These are phyloP conservation scores for Drosophila parabipectinata DNA, from an alignment of 1,140 invertebrate species.

Conservation along the genomic window DNA sequence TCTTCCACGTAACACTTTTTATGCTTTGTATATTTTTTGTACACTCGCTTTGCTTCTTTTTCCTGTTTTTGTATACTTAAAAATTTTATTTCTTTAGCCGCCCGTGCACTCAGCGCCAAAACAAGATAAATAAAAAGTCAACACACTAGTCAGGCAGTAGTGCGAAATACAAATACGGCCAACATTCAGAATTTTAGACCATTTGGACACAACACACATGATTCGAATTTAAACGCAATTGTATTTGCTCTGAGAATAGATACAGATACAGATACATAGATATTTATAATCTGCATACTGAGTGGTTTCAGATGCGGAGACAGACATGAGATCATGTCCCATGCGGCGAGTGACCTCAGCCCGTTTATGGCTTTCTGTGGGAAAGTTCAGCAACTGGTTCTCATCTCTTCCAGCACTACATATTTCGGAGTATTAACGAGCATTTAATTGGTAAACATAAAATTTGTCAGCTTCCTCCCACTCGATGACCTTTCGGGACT, in stretches of 20 bases:
- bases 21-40: slow-evolving; percentile 31
- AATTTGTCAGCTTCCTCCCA: slow-evolving; percentile 26
- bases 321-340: slow-evolving; percentile 68
- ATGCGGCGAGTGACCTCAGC: slow-evolving; percentile 29
- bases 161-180: slow-evolving; percentile 32
- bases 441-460: neutral
- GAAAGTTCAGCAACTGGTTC: slow-evolving; percentile 5
- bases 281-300: neutral
- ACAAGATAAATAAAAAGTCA: slow-evolving; percentile 41
- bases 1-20: slow-evolving; percentile 36
- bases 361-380: slow-evolving; percentile 14
- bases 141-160: slow-evolving; percentile 29
- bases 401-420: slow-evolving; percentile 5
- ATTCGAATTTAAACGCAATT: slow-evolving; percentile 78
- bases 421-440: slow-evolving; percentile 6
- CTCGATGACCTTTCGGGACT: slow-evolving; percentile 51
- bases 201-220: slow-evolving; percentile 42
- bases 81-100: slow-evolving; percentile 42
- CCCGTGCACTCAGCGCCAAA: slow-evolving; percentile 35
- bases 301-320: slow-evolving; percentile 31
- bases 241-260: slow-evolving; percentile 48
- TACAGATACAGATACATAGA: neutral
- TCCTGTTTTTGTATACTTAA: slow-evolving; percentile 36
- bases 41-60: slow-evolving; percentile 36
- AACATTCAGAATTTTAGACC: slow-evolving; percentile 39